phyloP scores from a whole-genome alignment of 2,113 vertebrate species.

The Isurus oxyrinchus region DNA sequence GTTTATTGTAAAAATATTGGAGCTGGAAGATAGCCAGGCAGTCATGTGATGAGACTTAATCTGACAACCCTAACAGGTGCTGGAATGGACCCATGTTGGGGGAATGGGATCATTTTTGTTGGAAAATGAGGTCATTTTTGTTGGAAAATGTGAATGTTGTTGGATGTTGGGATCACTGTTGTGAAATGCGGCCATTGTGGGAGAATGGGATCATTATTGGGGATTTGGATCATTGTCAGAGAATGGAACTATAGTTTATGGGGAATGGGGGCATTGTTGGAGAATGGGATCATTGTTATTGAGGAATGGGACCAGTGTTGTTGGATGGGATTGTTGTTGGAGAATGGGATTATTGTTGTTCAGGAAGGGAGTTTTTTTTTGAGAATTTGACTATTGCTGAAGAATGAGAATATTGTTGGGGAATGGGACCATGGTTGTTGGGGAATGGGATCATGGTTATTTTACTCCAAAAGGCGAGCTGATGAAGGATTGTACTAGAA shows the following conservation, averaged over 20 bases:
- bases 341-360: no score
- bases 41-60: not conserved
- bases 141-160: not conserved
- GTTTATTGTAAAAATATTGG: not conserved
- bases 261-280: not conserved
- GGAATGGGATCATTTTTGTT: not conserved
- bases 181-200: not conserved
- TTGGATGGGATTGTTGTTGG: no score
- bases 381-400: no score
- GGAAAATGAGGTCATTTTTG: not conserved
- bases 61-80: not conserved
- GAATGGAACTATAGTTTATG: no score
- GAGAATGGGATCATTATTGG: no score
- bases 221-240: no score
- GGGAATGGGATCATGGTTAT: not conserved
- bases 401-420: no score
- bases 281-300: not conserved
- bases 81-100: not conserved
- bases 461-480: no score
- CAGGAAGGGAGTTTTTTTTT: no score
- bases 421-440: not conserved
- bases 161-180: not conserved
- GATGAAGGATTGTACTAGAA: no score
- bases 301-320: not conserved
- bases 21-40: not conserved